Evolutionary conservation across 2,797 vertebrate species (phyloP).

Genomic region (Danio albolineatus): DNA sequence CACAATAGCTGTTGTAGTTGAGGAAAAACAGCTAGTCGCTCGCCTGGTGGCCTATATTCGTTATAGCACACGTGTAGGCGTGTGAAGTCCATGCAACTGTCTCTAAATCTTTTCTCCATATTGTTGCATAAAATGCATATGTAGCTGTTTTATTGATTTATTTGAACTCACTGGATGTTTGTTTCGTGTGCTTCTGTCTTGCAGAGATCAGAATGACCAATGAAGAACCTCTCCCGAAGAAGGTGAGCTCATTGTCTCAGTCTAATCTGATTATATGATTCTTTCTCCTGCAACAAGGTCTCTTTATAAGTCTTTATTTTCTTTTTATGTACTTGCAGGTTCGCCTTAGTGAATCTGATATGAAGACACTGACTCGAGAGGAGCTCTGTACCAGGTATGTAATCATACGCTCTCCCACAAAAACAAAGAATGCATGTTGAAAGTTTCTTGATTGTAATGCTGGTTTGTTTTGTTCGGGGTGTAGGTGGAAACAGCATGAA

Average conservation of each 20-base stretch:
- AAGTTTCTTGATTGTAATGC: slow-evolving; percentile 25
- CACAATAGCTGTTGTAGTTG: neutral
- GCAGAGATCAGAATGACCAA: slow-evolving; percentile 94
- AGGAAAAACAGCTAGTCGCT: neutral
- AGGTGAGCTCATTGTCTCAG: slow-evolving; percentile 79
- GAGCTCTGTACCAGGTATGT: slow-evolving; percentile 93
- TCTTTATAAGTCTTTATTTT: slow-evolving; percentile 38
- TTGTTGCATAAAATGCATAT: neutral
- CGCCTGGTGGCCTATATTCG: slow-evolving; percentile 20
- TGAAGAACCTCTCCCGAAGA: slow-evolving; percentile 99
- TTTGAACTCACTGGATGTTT: neutral
- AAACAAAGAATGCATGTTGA: neutral
- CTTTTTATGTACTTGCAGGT: slow-evolving; percentile 79
- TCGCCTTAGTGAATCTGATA: slow-evolving; percentile 97
- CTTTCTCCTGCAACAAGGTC: neutral
- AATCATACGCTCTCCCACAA: neutral
- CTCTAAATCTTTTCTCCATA: neutral
- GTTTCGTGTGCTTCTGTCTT: slow-evolving; percentile 17
- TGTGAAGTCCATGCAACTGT: slow-evolving; percentile 13
- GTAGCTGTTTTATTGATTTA: neutral
- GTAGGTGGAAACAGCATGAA: slow-evolving; percentile 99
- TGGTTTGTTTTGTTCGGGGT: slow-evolving; percentile 21
- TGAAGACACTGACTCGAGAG: slow-evolving; percentile 97
- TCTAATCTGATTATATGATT: neutral
- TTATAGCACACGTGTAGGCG: slow-evolving; percentile 27